Base-by-base conservation (phyloP, 2,888 invertebrate species). In the Trichogramma dendrolimi region DNA sequence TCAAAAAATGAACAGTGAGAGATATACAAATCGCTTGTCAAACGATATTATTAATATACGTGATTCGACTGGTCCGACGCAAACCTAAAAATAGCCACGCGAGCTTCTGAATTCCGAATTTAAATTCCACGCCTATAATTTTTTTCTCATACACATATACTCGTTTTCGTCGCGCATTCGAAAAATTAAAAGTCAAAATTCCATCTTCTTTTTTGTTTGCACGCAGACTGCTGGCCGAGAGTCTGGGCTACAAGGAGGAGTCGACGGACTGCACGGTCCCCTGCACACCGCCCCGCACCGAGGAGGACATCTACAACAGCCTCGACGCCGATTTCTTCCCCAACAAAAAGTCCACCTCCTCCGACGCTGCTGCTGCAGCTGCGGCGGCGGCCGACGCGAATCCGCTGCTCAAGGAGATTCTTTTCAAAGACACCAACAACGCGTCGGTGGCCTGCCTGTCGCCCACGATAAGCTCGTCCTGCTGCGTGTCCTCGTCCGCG, bases 251-350 rank as follows among this genome's bases (percentile, higher is more conserved):
- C 66, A 75, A 75, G 47, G 78, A 79, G 65, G 79, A 79, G 53
- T 79, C 79, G 4, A 77, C 77, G 46, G 79, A 79, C 58, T 79
- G 79, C 65, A 79, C 79, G 43, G 79, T 79, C 6, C 79, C 79
- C 4, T 79, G 78, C 47, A 78, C 79, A 4, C 79, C 79, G 4
- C 78, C 79, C 4, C 70, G 75, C 5, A 76, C 75, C 50, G 79
- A 79, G 60, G 79, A 79, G 62, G 79, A 79, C 64, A 79, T 79
- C 42, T 79, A 78, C 72, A 79, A 77, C 63, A 76, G 72, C 49
- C 71, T 78, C 46, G 79, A 79, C 65, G 73, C 74, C 11, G 79
- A 79, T 64, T 79, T 78, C 59, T 77, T 78, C 52, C 72, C 74
- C 1, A 77, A 77, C 43, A 62, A 60, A 38, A 27, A 65, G 61